Conservation (phyloP, 2,888 invertebrate species). For the Serrognathus titanus region DNA sequence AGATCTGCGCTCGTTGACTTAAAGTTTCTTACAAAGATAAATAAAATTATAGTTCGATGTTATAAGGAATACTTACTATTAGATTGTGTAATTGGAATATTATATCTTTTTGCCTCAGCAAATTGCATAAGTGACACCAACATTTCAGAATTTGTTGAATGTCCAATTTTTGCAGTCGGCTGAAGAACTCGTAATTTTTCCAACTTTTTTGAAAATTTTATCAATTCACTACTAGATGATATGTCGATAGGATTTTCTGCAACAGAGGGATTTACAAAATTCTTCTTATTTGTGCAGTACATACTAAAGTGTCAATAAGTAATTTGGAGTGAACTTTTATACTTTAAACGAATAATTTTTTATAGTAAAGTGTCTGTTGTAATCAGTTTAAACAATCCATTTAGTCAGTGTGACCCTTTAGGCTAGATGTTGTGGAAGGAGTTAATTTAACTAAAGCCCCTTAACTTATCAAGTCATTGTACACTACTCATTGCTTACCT, state of each 20-base stretch:
- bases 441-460: too few relatives aligned
- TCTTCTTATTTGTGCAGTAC: too few relatives aligned
- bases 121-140: constrained; percentile 51
- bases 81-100: constrained; percentile 49
- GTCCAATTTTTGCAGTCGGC: constrained; percentile 48
- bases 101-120: constrained; percentile 52
- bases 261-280: background rate
- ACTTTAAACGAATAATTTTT: too few relatives aligned
- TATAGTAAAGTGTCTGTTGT: too few relatives aligned
- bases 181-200: constrained; percentile 54
- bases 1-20: background rate
- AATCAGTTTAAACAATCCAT: too few relatives aligned
- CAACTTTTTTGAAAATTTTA: constrained; percentile 44
- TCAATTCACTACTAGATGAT: background rate
- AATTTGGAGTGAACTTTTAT: too few relatives aligned
- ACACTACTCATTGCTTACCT: too few relatives aligned
- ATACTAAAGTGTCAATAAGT: too few relatives aligned
- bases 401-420: too few relatives aligned
- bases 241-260: constrained; percentile 21
- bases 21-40: constrained; percentile 4
- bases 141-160: constrained; percentile 51
- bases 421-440: too few relatives aligned
- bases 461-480: too few relatives aligned
- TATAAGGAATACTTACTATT: constrained; percentile 40
- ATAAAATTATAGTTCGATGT: constrained; percentile 1